Evolutionary conservation across 2,113 vertebrate genomes (phyloP).

Genomic region (Daboia siamensis): DNA sequence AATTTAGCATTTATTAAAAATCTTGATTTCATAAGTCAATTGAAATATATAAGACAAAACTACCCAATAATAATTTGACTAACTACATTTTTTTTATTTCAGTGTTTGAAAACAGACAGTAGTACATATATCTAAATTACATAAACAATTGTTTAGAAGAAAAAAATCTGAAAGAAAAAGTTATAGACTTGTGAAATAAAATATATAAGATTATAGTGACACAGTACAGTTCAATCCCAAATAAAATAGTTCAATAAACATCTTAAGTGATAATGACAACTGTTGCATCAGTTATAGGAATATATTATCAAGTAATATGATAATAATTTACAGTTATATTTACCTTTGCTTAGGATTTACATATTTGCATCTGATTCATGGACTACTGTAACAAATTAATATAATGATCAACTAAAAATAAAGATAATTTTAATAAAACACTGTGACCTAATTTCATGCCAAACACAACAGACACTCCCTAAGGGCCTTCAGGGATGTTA

Average conservation of each 20-base stretch:
- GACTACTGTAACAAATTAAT: background rate
- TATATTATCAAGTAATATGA: background rate
- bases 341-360: background rate
- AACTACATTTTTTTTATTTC: conserved; percentile 21
- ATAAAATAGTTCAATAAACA: conserved; percentile 30
- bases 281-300: background rate
- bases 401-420: background rate
- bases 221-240: conserved; percentile 48
- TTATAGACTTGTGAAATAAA: background rate
- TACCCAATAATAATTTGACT: background rate
- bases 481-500: background rate
- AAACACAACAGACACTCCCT: background rate
- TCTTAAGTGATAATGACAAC: conserved; percentile 38
- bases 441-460: background rate
- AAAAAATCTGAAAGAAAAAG: conserved; percentile 39
- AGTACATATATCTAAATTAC: conserved; percentile 13
- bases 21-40: background rate
- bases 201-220: conserved; percentile 36
- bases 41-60: background rate
- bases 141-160: conserved; percentile 42
- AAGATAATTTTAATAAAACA: background rate
- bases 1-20: background rate
- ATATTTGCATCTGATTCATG: background rate
- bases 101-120: conserved; percentile 25
- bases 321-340: background rate